Evolutionary conservation across 2,113 vertebrate genomes (phyloP), one percentile per base, ranked within the genome.

Genomic region (Gracilinanus agilis): DNA sequence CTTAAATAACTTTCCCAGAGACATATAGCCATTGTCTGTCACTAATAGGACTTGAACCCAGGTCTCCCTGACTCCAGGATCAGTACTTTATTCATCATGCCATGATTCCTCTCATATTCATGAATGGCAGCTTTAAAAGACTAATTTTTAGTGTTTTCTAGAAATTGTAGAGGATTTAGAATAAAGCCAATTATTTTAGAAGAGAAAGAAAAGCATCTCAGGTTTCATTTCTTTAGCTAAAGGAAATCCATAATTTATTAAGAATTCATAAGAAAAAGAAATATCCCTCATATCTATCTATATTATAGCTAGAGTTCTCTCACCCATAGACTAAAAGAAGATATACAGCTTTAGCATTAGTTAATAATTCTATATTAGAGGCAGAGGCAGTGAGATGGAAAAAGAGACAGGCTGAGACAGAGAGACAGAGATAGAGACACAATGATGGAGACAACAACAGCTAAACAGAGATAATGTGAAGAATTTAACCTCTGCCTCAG

Each of bases 251-350:
- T 93, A 54, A 54, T 97, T 96, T 91, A 88, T 29, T 75, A 44
- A 95, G 95, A 93, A 83, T 55, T 94, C 21, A 90, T 24, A 61
- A 29, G 53, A 58, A 44, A 54, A 96, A 93, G 93, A 67, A 53
- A 34, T 88, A 40, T 91, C 0, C 88, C 96, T 92, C 83, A 2
- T 92, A n/a, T 10, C 53, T 91, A 0, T 92, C 83, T 67, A 94
- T 93, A 3, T 67, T 91, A 12, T 61, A 94, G 89, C 53, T 88
- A 29, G 93, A 92, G 88, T 55, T 91, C 25, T 0, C 56, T 97
- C 95, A n/a, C 90, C 91, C 96, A 54, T 88, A 90, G 93, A 91
- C 21, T 89, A 53, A 94, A 95, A 92, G 54, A 91, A 95, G 92
- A 89, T 91, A 92, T 94, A 95, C 24, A 89, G 1, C 11, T 94